These are phyloP conservation scores for Tragelaphus scriptus DNA, from an alignment of 2,113 vertebrate species.

Conservation along the genomic window DNA sequence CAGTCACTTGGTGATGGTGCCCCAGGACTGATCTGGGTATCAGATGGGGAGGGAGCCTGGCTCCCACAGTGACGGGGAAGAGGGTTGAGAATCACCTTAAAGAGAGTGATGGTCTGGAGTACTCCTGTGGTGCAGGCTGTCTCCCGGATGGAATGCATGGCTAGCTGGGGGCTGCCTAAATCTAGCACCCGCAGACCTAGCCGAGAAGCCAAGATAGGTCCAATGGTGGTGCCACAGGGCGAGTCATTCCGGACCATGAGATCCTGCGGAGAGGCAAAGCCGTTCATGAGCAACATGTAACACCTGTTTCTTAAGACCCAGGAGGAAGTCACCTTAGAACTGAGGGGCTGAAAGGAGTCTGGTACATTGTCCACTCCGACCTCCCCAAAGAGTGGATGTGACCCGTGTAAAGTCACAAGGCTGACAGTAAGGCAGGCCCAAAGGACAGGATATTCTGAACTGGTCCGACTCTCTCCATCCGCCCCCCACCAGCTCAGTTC, in stretches of 20 bases:
- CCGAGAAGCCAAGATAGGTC: constrained; percentile 92
- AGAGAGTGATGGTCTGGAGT: constrained; percentile 91
- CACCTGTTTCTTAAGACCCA: background rate
- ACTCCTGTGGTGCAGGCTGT: constrained; percentile 96
- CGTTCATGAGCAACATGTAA: background rate
- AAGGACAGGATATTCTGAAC: background rate
- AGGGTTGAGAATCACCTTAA: constrained; percentile 85
- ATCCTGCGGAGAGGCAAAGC: constrained; percentile 80
- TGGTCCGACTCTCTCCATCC: background rate
- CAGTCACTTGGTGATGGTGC: background rate
- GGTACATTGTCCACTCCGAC: background rate
- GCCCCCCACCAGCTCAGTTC: too few relatives aligned
- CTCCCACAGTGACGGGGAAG: accelerated
- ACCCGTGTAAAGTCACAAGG: background rate
- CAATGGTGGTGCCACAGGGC: constrained; percentile 93
- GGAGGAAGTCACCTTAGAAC: background rate
- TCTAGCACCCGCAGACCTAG: constrained; percentile 93
- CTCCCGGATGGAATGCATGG: constrained; percentile 99
- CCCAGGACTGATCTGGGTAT: background rate
- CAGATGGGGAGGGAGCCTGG: background rate
- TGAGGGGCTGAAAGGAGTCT: background rate
- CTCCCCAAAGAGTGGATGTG: background rate
- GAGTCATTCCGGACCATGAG: constrained; percentile 97
- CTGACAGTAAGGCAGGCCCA: background rate
- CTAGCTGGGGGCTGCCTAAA: constrained; percentile 92